phyloP scores from a whole-genome alignment of 64 coral and sea anemone genomes.

The Stichodactyla helianthus region DNA sequence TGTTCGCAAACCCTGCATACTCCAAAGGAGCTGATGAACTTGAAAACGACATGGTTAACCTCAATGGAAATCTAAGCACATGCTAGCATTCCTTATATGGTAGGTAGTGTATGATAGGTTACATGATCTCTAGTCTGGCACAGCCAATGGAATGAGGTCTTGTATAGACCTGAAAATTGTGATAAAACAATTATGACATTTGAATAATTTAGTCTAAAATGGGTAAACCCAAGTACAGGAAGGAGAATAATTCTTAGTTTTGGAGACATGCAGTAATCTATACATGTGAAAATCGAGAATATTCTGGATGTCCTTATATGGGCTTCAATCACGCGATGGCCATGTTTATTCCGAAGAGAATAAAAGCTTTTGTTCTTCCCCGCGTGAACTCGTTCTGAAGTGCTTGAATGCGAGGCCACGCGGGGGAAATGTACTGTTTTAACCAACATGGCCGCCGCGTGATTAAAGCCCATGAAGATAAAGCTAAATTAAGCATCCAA shows the following conservation, averaged over 20 bases:
- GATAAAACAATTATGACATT: background rate
- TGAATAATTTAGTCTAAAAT: background rate
- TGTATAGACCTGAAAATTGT: background rate
- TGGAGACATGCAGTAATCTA: too few species aligned
- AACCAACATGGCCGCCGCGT: too few species aligned
- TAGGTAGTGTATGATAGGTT: background rate
- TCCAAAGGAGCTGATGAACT: constrained; percentile 9
- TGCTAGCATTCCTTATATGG: background rate
- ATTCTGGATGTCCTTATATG: background rate
- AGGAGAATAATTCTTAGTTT: background rate
- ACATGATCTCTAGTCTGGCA: background rate
- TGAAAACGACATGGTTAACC: background rate
- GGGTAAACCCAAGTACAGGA: background rate
- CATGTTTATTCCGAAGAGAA: too few species aligned
- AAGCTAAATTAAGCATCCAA: too few species aligned
- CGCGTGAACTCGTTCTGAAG: too few species aligned
- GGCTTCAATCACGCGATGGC: too few species aligned
- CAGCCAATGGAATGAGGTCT: background rate
- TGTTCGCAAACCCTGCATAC: constrained; percentile 58
- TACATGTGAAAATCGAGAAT: background rate
- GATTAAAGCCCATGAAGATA: too few species aligned
- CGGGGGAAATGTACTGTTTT: too few species aligned
- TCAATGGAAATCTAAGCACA: background rate
- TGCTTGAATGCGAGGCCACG: too few species aligned
- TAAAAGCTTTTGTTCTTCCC: too few species aligned